These are phyloP conservation scores for Cyrtonyx montezumae DNA, from an alignment of 2,113 vertebrate species.

Conservation along the genomic window DNA sequence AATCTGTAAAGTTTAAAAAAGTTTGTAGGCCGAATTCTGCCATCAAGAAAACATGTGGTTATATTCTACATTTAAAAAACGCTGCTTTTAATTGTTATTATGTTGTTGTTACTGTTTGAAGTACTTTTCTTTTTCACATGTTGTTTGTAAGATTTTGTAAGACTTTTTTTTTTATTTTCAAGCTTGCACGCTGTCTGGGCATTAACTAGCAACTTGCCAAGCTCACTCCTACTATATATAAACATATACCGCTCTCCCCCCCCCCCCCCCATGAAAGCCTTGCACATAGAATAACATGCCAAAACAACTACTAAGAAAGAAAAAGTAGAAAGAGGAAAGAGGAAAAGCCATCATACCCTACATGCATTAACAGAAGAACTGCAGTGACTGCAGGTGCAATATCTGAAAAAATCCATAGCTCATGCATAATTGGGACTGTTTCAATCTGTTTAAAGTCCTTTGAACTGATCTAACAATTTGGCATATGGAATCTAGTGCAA, in stretches of 20 bases:
- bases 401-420: not conserved
- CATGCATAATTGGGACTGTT: not conserved
- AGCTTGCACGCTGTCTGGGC: not conserved
- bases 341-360: not conserved
- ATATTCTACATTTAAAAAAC: not conserved
- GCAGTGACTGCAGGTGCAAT: not conserved
- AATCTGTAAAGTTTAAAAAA: not conserved
- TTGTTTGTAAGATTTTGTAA: not conserved
- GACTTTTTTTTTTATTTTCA: not conserved
- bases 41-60: not conserved
- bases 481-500: not conserved
- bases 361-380: not conserved
- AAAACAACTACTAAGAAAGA: not conserved
- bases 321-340: not conserved
- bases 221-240: not conserved
- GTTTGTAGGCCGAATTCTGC: not conserved
- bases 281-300: not conserved
- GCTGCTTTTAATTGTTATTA: not conserved
- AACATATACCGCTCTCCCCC: not conserved
- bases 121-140: rapidly evolving
- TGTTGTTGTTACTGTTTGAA: not conserved
- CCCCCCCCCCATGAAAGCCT: not conserved
- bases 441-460: not conserved
- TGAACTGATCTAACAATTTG: not conserved
- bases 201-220: not conserved